Conservation (phyloP, 2,797 vertebrate genomes). For the Hozukius guyotensis region DNA sequence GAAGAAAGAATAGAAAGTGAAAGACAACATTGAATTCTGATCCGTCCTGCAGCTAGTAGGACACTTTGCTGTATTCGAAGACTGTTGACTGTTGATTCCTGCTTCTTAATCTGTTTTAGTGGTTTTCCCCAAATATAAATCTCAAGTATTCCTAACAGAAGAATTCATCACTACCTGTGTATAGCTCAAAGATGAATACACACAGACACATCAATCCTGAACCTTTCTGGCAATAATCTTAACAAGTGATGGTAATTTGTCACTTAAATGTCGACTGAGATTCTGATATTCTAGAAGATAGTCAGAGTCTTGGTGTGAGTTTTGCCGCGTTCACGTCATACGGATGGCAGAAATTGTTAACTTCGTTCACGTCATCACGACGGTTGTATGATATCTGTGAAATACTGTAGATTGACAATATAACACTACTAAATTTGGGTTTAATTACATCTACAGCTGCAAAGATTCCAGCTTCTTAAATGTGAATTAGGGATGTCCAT, state of each 20-base stretch:
- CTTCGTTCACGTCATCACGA: too few relatives aligned
- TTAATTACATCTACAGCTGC: too few relatives aligned
- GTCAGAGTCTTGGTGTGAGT: not conserved
- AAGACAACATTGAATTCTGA: not conserved
- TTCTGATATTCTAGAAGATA: not conserved
- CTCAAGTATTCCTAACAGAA: not conserved
- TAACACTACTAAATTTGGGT: too few relatives aligned
- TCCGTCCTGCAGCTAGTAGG: not conserved
- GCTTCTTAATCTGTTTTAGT: conserved; percentile 4
- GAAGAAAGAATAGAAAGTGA: not conserved
- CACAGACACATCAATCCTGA: not conserved
- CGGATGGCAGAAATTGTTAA: not conserved
- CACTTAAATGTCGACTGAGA: not conserved
- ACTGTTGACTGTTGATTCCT: not conserved
- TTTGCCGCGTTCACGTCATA: not conserved
- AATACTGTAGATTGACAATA: too few relatives aligned
- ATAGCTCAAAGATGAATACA: not conserved
- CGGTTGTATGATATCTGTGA: too few relatives aligned
- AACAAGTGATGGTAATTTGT: not conserved
- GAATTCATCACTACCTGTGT: not conserved
- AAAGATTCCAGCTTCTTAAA: too few relatives aligned
- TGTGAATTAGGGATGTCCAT: too few relatives aligned
- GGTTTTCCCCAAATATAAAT: conserved; percentile 32
- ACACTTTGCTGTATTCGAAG: not conserved
- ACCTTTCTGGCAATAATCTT: not conserved